Evolutionary conservation across 2,888 invertebrate genomes (phyloP).

Genomic region (Stictocephala bisonia): DNA sequence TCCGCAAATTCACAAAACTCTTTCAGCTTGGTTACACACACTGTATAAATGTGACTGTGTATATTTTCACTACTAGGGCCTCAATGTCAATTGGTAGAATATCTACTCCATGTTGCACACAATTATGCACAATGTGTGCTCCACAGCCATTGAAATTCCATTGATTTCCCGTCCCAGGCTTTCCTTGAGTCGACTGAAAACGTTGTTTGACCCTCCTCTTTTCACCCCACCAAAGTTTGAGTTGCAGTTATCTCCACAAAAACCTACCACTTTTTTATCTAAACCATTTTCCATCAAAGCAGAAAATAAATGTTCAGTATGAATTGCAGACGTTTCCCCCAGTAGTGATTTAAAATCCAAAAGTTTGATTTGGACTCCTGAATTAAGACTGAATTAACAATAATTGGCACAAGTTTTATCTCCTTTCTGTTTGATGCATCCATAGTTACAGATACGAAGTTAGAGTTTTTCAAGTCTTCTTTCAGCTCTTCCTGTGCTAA

Average conservation of each 20-base stretch:
- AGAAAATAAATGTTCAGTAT: too few relatives aligned
- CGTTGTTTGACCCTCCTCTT: slow-evolving; percentile 51
- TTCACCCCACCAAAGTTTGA: slow-evolving; percentile 49
- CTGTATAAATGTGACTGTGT: slow-evolving; percentile 62
- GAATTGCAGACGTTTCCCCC: too few relatives aligned
- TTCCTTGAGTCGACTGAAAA: slow-evolving; percentile 54
- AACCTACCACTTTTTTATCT: slow-evolving; percentile 29
- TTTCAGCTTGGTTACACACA: slow-evolving; percentile 60
- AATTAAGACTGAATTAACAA: too few relatives aligned
- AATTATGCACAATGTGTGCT: slow-evolving; percentile 62
- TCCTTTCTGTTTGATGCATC: too few relatives aligned
- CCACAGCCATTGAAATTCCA: slow-evolving; percentile 61
- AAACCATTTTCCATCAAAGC: too few relatives aligned
- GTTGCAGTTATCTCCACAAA: slow-evolving; percentile 48
- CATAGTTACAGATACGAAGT: too few relatives aligned
- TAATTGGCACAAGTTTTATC: too few relatives aligned
- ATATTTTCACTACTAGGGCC: slow-evolving; percentile 61
- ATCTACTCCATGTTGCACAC: slow-evolving; percentile 60
- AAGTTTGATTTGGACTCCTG: too few relatives aligned
- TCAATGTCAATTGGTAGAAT: slow-evolving; percentile 61
- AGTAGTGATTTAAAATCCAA: too few relatives aligned
- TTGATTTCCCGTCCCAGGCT: too few relatives aligned
- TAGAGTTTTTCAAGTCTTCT: too few relatives aligned
- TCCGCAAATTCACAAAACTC: slow-evolving; percentile 61
- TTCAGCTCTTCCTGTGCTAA: too few relatives aligned